Evolutionary conservation across 2,888 invertebrate species (phyloP), one percentile per base, ranked within the genome.

Genomic region (Hylaea fasciaria): DNA sequence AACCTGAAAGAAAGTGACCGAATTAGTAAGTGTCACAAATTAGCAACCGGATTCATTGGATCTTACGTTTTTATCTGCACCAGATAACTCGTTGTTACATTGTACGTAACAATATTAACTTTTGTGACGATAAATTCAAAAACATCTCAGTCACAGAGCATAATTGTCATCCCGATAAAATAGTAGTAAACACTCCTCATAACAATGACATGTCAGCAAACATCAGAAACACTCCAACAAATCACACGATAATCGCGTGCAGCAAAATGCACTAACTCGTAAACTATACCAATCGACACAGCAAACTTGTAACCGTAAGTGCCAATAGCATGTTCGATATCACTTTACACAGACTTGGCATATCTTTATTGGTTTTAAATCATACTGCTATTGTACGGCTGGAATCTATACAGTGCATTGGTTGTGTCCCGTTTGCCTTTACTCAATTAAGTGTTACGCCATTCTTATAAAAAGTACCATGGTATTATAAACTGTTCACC

Each of bases 201-300:
- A 49, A 44, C 14, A 55, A 32, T 16, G 28, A 57, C 41, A 54
- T 54, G 54, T 41, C 45, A 48, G 53, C 44, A 49, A 54, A 60
- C 41, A 60, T 49, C 37, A 49, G 37, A 56, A 57, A 54, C 16
- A 49, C 43, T 39, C 3, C 35, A 39, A 72, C 69, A 73, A 72
- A 72, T 71, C 68, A 70, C 63, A 43, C 53, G 16, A 49, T 51
- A 51, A 70, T 84, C 77, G 85, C 85, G 84, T 85, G 85, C 76
- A 67, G 68, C 61, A 76, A 79, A 32, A 78, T 66, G 68, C 69
- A 65, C 58, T 72, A 74, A 76, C 32, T 32, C 10, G 78, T 77
- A 79, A 76, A 75, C 71, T 13, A 12, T 29, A 48, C 65, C 73
- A 72, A 77, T 75, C 72, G 72, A 72, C 68, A 63, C 71, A 71